Conservation (phyloP, 2,888 invertebrate genomes). For the Agriopis aurantiaria region DNA sequence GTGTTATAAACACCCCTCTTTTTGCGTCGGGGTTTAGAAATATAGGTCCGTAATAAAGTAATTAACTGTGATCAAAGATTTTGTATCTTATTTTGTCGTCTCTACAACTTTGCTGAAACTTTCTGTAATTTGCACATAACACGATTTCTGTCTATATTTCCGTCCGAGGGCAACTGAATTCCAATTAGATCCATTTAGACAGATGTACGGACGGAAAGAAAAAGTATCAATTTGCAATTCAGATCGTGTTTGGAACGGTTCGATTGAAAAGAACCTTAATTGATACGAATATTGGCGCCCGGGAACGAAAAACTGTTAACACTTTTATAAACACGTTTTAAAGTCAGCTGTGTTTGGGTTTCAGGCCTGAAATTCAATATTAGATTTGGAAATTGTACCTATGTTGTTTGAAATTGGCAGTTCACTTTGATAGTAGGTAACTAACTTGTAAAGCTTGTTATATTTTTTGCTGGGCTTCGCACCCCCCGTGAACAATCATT, state of each 20-base stretch:
- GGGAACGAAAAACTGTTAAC: conserved; percentile 35
- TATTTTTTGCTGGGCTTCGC: too few species aligned
- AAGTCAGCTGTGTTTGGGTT: conserved; percentile 7
- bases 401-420: neutral
- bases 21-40: too few species aligned
- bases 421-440: too few species aligned
- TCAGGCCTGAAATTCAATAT: neutral
- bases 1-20: too few species aligned
- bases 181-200: conserved; percentile 71
- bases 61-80: too few species aligned
- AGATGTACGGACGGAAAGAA: conserved; percentile 60
- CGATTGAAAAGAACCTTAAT: conserved; percentile 71
- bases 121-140: conserved; percentile 9
- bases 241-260: conserved; percentile 67
- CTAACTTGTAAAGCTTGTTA: too few species aligned
- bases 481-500: too few species aligned
- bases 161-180: conserved; percentile 59
- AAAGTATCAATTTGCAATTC: conserved; percentile 76
- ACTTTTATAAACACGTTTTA: conserved; percentile 18
- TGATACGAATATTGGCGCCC: conserved; percentile 68
- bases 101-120: neutral
- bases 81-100: neutral
- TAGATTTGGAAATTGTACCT: neutral
- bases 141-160: conserved; percentile 7
- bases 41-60: too few species aligned